phyloP scores from a whole-genome alignment of 2,113 vertebrate species.

The Gymnarchus niloticus region DNA sequence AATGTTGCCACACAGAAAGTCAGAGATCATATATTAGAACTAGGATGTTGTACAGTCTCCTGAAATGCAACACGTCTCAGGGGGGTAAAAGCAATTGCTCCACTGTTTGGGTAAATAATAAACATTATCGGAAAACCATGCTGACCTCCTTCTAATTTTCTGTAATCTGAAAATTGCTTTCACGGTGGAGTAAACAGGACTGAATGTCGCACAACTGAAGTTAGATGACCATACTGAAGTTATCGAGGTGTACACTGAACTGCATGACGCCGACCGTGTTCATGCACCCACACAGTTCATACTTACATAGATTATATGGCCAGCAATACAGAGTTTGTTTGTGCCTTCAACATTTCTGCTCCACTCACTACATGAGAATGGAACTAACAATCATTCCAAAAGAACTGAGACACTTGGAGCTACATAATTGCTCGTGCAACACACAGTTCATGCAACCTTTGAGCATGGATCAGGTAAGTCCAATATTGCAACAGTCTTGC shows the following conservation, averaged over 20 bases:
- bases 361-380: background rate
- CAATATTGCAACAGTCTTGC: background rate
- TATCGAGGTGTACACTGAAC: background rate
- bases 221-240: background rate
- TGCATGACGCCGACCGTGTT: background rate
- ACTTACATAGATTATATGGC: conserved; percentile 15
- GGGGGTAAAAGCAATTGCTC: background rate
- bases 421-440: conserved; percentile 1
- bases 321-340: conserved; percentile 5
- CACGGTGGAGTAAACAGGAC: background rate
- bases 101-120: background rate
- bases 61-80: background rate
- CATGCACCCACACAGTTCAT: conserved; percentile 15
- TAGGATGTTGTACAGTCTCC: background rate
- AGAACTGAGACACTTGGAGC: background rate
- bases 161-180: background rate
- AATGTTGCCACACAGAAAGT: background rate
- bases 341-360: background rate
- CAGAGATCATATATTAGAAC: background rate
- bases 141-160: no score
- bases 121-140: background rate
- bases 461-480: background rate
- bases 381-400: conserved; percentile 8
- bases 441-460: background rate
- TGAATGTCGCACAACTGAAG: background rate